Base-by-base conservation (phyloP, 2,888 invertebrate genomes). In the Himalopsyche anomala region DNA sequence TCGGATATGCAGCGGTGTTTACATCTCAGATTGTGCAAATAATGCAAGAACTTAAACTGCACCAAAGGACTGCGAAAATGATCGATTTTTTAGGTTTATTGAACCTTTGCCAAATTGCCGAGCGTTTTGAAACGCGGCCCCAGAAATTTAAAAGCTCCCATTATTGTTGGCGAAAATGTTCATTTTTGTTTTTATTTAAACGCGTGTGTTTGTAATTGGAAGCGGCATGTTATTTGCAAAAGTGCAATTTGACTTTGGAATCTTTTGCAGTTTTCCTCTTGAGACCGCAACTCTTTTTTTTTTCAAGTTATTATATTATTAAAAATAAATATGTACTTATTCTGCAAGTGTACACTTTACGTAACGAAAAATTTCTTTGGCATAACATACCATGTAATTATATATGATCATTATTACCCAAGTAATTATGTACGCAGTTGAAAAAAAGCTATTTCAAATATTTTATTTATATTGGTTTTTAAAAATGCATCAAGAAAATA, bases 11-110 rank as follows among this genome's bases (percentile, higher is more conserved):
- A 9, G 19, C 62, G 19, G 2, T 62, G 62, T 62, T 62, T 62
- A 62, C 62, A 15, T 62, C 62, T 62, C 62, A 62, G 62, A 62
- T 62, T 62, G 62, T 62, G 62, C 62, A 62, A 62, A 62, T 62
- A 62, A 62, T 62, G 62, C 62, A 62, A 62, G 62, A 62, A 62
- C 19, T 62, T 28, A 62, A 62, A 62, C 62, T 8, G 19, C 62
- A 62, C 62, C 62, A 19, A 19, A 62, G 62, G 62, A 62, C 28
- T 62, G 62, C 62, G 62, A 62, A 62, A 62, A 62, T 62, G 62
- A 62, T 62, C 62, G 62, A 62, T 62, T 62, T 62, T 62, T 62
- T 28, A 28, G 8, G 62, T 62, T 62, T 19, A 62, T 62, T 62
- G 62, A 62, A 62, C 62, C 62, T 28, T 11, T 28, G 9, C 62